Evolutionary conservation across 2,888 invertebrate genomes (phyloP), one percentile per base, ranked within the genome.

Genomic region (Troides aeacus): DNA sequence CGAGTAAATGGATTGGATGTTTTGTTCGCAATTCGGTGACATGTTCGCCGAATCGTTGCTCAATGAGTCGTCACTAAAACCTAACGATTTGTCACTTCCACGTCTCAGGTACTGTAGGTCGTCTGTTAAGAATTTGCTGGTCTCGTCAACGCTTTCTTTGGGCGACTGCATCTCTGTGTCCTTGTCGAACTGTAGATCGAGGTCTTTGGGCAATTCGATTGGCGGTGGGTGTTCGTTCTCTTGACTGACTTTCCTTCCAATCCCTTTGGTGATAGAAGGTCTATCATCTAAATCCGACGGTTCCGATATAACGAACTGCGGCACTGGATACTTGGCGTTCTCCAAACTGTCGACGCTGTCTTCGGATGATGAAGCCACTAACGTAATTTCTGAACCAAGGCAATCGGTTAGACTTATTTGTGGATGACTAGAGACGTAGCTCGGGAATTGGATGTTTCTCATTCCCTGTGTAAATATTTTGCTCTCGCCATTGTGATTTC

Each of bases 371-470:
- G 96, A 96, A 0, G 96, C 96, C 0, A 97, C 95, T 2, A 97
- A 81, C 0, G 97, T 97, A 0, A 97, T 95, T 86, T 97, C 96
- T 8, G 96, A 96, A 0, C 98, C 98, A 67, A 97, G 93, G 66
- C 98, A 97, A 83, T 98, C 98, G 0, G 98, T 98, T 15, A 98
- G 94, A 76, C 97, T 98, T 72, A 98, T 98, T 86, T 97, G 97
- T 0, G 98, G 98, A 83, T 96, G 95, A 18, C 83, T 90, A 0
- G 84, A 74, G 0, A 80, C 75, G 61, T 84, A 87, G 2, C 71
- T 78, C 1, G 86, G 81, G 39, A 84, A 84, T 77, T 83, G 72
- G 78, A 84, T 70, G 80, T 77, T 76, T 80, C 83, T 74, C 88
- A 83, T 75, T 78, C 85, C 82, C 73, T 79, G 87, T 0, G 74